Evolutionary conservation across 2,797 vertebrate genomes (phyloP).

Genomic region (Enteromius viviparus): DNA sequence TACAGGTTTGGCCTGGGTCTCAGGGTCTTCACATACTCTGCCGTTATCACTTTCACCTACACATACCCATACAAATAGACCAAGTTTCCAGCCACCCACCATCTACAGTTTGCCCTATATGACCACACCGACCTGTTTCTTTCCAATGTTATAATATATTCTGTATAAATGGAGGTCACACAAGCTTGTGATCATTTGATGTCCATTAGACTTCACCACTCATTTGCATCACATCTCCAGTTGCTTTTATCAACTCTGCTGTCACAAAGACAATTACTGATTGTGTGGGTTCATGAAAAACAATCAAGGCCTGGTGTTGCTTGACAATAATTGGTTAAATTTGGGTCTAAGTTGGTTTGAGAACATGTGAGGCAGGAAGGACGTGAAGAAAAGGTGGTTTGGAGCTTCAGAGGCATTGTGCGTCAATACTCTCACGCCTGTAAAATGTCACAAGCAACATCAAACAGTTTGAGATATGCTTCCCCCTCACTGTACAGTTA

Average conservation of each 20-base stretch:
- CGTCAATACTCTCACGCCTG: constrained; percentile 28
- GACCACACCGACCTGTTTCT: background rate
- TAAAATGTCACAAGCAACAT: constrained; percentile 57
- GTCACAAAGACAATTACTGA: constrained; percentile 19
- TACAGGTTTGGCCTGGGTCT: constrained; percentile 39
- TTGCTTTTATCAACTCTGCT: background rate
- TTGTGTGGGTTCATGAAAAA: constrained; percentile 21
- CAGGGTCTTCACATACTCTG: background rate
- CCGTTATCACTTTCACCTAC: constrained; percentile 23
- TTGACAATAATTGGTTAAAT: constrained; percentile 42
- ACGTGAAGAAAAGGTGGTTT: constrained; percentile 54
- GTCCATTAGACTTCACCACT: background rate
- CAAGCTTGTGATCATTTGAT: background rate
- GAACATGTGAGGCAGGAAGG: constrained; percentile 47
- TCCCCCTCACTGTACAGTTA: background rate
- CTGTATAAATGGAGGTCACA: background rate
- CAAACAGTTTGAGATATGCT: constrained; percentile 14
- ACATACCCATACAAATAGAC: constrained; percentile 36
- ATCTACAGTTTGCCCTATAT: constrained; percentile 32
- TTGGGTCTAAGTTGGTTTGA: constrained; percentile 39
- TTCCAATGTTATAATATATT: background rate
- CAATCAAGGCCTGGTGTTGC: constrained; percentile 40
- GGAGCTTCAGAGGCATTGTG: constrained; percentile 17
- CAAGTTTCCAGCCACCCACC: constrained; percentile 12
- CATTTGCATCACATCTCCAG: background rate